Conservation (phyloP, 2,113 vertebrate genomes). For the Epinephelus cyanopodus region DNA sequence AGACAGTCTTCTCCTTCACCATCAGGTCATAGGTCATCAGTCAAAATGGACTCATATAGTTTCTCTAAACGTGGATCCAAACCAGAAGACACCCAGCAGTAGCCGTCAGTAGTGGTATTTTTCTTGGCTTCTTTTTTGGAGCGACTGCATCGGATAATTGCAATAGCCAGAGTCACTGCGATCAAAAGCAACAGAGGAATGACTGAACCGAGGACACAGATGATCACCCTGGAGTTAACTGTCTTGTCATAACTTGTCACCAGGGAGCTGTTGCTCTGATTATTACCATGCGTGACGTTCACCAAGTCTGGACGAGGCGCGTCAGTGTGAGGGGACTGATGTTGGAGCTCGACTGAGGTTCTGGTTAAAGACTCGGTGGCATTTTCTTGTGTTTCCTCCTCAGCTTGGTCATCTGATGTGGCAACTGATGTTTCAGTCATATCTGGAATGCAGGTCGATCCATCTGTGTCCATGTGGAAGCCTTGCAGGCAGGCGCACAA, state of each 20-base stretch:
- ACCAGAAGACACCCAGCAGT: slow-evolving; percentile 85
- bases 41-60: slow-evolving; percentile 72
- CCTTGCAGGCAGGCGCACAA: slow-evolving; percentile 57
- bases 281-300: slow-evolving; percentile 6
- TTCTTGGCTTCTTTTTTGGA: slow-evolving; percentile 78
- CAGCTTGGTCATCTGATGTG: background rate
- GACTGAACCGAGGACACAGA: slow-evolving; percentile 77
- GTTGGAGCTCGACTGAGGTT: slow-evolving; percentile 43
- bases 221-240: slow-evolving; percentile 54
- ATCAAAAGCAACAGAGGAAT: slow-evolving; percentile 76
- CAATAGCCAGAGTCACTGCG: slow-evolving; percentile 65
- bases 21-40: slow-evolving; percentile 71
- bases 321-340: slow-evolving; percentile 53
- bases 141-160: slow-evolving; percentile 71
- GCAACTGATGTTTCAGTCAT: background rate
- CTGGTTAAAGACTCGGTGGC: slow-evolving; percentile 12
- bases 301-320: background rate
- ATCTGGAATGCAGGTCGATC: slow-evolving; percentile 40
- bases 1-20: background rate
- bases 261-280: slow-evolving; percentile 32
- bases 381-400: background rate
- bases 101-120: slow-evolving; percentile 76
- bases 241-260: background rate
- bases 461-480: slow-evolving; percentile 49
- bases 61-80: slow-evolving; percentile 76